A percentile compares a stretch with the other conserved stretches of the same genome.
Evolutionary conservation across 1,140 invertebrate genomes (phyloP).

Genomic region (Papilio polytes): DNA sequence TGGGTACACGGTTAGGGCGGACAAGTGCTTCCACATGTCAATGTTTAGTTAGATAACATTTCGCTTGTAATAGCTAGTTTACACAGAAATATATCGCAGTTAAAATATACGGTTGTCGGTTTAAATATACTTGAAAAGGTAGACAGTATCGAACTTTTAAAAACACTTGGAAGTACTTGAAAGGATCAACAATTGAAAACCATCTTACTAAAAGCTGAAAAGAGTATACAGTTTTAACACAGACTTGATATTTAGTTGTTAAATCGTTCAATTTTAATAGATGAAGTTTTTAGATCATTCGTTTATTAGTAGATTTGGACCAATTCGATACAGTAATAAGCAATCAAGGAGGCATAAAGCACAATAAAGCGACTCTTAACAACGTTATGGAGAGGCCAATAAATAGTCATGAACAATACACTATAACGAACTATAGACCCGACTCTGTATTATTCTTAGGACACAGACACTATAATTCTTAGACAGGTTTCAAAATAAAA

Average conservation of each 20-base stretch:
- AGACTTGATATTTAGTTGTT: not conserved
- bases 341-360: constrained; percentile 28
- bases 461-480: constrained; percentile 42
- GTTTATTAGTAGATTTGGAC: not conserved
- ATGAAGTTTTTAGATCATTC: not conserved
- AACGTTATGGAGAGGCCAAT: constrained; percentile 45
- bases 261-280: not conserved
- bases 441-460: constrained; percentile 48
- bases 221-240: not conserved
- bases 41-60: constrained; percentile 14
- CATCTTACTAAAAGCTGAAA: not conserved
- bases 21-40: constrained; percentile 34
- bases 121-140: not conserved
- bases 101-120: not conserved
- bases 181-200: not conserved
- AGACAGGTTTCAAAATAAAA: constrained; percentile 15
- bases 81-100: not conserved
- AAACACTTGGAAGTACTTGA: not conserved
- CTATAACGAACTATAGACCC: constrained; percentile 52
- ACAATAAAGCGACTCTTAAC: constrained; percentile 46
- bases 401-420: constrained; percentile 56
- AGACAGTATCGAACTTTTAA: not conserved
- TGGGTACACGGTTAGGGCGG: constrained; percentile 31
- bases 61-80: constrained; percentile 17
- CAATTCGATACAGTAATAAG: constrained; percentile 21